Evolutionary conservation across 2,113 vertebrate genomes (phyloP), one percentile per base, ranked within the genome.

Genomic region (Actenoides lindsayi): DNA sequence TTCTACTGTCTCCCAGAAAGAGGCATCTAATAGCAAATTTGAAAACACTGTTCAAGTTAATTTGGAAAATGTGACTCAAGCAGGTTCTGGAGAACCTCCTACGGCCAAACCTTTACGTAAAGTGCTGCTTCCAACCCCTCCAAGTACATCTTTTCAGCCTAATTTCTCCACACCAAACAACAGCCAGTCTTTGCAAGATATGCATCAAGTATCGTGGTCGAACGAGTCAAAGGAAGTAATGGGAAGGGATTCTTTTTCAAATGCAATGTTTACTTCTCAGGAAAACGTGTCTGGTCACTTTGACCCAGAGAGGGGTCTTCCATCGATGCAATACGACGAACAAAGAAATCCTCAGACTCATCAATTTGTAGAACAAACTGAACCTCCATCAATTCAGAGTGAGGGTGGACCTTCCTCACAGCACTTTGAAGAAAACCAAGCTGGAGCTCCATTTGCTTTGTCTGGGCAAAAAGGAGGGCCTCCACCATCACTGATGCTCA

Each of bases 91-190:
- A 54, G 98, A 98, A 24, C 8, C 54, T 88, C 95, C 97, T 46
- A 41, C 90, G 7, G 94, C 98, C 92, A 97, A 97, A 53, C 98
- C 98, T 9, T 48, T 96, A 68, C 97, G 98, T 27, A 98, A 98
- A 94, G 98, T 98, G 24, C 95, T 98, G 71, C 95, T 98, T 75
- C 98, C 98, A 65, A 98, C 98, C 10, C 98, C 98, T 27, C 97
- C 97, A 3, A 96, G 90, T 96, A 76, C 97, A 25, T 95, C 97
- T 93, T 99, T 99, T 42, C 97, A 98, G 51, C 97, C 97, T 21
- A 88, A 94, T 88, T 96, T 97, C 68, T 54, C 96, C n/a, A 19
- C 90, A 12, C 93, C 97, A 8, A 90, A 95, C 5, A 98, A 98
- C 31, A 93, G 90, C 39, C 98, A 98, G 13, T 81, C 84, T 74